Evolutionary conservation across 1,140 invertebrate genomes (phyloP), one percentile per base, ranked within the genome.

Genomic region (Drosophila kohkoa): DNA sequence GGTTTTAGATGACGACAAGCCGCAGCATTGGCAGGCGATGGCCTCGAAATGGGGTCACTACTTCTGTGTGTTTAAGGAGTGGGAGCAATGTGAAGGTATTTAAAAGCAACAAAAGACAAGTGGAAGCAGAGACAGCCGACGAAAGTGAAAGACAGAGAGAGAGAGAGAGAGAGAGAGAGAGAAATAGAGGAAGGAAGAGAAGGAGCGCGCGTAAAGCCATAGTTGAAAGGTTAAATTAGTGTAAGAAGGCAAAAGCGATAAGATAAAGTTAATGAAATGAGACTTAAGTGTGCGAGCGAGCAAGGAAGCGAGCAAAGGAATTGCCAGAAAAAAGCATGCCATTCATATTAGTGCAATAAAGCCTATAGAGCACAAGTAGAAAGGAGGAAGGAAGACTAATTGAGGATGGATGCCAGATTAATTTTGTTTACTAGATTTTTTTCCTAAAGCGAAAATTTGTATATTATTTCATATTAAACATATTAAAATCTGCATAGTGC

Each of bases 41-140:
- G 25, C 25, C 43, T 11, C 25, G 28, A 45, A 60, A 68, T 51
- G 46, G 46, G 66, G 46, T 68, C 65, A 52, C 49, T 60, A 69
- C 35, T 60, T 45, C 25, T 32, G 45, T 58, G 20, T 25, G 20
- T 25, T 32, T 32, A 25, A 20, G 28, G 32, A 32, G 38, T 20
- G 35, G 13, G 20, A 41, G 32, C 16, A 49, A 62, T 43, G 41
- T 46, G 10, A 52, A 52, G 35, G 55, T 68, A 68, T 68, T 68
- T 59, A 69, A 60, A 30, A 28, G 28, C 41, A 45, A 15, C 13
- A 46, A 8, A 66, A 11, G 7, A 25, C 13, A 1, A 49, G 20
- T 16, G 25, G 5, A 1, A 25, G 20, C 20, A 25, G 20, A 25
- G 20, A 25, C 20, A 25, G 20, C 20, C 20, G 20, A 25, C 3